A percentile compares a stretch with the other conserved stretches of the same genome.
phyloP scores from a whole-genome alignment of 2,113 vertebrate genomes.

The Pelecanoides urinatrix region DNA sequence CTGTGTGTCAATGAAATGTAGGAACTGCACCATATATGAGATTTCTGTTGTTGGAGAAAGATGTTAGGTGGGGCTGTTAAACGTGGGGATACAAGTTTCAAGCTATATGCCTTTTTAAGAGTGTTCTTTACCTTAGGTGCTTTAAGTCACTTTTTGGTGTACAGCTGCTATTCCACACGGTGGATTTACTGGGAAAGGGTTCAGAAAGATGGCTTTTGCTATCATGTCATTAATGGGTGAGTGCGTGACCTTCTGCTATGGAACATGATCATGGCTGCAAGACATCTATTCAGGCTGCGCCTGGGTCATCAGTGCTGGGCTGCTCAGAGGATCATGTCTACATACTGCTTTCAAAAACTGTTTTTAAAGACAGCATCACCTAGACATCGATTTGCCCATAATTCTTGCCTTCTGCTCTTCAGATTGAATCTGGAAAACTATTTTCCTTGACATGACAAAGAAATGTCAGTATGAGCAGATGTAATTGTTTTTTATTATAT shows the following conservation, averaged over 20 bases:
- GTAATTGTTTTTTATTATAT: not conserved
- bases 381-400: not conserved
- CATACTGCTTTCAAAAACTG: not conserved
- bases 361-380: not conserved
- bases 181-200: not conserved
- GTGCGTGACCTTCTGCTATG: not conserved
- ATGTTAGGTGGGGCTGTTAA: not conserved
- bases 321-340: not conserved
- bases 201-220: not conserved
- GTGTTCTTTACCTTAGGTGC: not conserved
- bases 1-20: not conserved
- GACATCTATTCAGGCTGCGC: not conserved
- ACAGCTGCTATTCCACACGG: not conserved
- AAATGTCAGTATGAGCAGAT: not conserved
- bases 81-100: not conserved
- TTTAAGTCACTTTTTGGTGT: not conserved
- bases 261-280: not conserved
- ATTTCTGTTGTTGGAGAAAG: not conserved
- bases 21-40: not conserved
- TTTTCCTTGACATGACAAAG: not conserved
- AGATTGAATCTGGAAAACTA: not conserved
- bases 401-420: not conserved
- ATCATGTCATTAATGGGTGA: not conserved
- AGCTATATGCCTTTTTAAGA: not conserved
- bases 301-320: not conserved